A percentile compares a stretch with the other conserved stretches of the same genome.
Conservation (phyloP, 2,113 vertebrate genomes). For the Anas platyrhynchos region DNA sequence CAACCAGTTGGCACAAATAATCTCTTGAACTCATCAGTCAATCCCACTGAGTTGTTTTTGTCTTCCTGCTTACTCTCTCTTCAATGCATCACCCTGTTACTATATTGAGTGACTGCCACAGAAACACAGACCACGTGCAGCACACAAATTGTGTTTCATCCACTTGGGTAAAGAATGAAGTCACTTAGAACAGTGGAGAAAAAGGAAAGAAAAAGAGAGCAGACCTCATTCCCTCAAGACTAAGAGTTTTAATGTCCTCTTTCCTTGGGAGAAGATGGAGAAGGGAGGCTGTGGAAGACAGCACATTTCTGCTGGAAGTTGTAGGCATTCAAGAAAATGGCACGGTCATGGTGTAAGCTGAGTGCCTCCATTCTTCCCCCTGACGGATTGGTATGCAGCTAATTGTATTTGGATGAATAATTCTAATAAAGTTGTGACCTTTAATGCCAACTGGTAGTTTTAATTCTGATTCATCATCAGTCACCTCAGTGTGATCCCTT, state of each 20-base stretch:
- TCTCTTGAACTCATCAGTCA: background rate
- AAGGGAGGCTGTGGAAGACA: background rate
- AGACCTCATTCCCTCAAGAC: background rate
- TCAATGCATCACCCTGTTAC: background rate
- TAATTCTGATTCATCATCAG: conserved; percentile 80
- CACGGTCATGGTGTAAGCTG: background rate
- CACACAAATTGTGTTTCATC: background rate
- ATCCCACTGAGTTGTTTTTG: background rate
- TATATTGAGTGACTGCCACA: background rate
- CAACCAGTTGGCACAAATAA: background rate
- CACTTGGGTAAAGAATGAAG: background rate
- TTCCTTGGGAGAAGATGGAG: background rate
- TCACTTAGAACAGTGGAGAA: background rate
- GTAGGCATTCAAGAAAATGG: background rate
- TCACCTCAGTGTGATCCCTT: conserved; percentile 69
- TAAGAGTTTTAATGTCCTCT: background rate
- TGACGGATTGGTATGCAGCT: conserved; percentile 59
- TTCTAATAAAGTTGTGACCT: conserved; percentile 83
- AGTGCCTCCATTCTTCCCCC: conserved; percentile 31
- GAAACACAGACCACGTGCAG: background rate
- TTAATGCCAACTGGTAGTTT: conserved; percentile 80
- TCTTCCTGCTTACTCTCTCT: background rate
- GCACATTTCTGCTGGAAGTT: background rate
- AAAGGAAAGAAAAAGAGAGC: background rate
- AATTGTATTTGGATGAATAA: conserved; percentile 80